Evolutionary conservation across 64 coral and sea anemone species (phyloP), one percentile per base, ranked within the genome.

Genomic region (Orbicella faveolata): DNA sequence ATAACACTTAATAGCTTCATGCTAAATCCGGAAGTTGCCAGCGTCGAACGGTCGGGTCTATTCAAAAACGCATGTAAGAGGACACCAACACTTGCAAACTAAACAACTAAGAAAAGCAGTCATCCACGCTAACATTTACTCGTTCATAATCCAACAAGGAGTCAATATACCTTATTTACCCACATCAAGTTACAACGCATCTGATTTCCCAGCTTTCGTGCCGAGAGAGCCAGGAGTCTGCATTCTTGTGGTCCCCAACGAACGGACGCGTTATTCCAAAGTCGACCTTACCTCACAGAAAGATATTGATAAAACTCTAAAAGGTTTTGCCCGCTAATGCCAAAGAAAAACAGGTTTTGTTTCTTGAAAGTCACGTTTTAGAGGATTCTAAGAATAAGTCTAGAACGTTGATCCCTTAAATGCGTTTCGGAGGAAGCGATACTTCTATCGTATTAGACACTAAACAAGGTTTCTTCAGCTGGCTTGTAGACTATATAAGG

Each of bases 311-410:
- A 33, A 85, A 52, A 85, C 65, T 21, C n/a, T 52, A 85, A 85
- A 85, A 52, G 65, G 82, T 85, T 85, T 85, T 85, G 68, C 44
- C 64, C 39, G 19, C 20, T 85, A 85, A 85, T 85, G 8, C 82
- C 7, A 72, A 85, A 73, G 67, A 85, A 85, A 72, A 85, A 85
- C 82, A 85, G 82, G 82, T 72, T 72, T 72, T 72, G 64, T 85
- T 66, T 85, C 82, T 23, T 72, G 63, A 63, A 72, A 36, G 2
- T 64, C 19, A 72, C 20, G 35, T 73, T 23, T 85, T 72, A 72
- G 82, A 20, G 82, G 82, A 85, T 85, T 85, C 82, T 52, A 54
- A 37, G 64, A 85, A 85, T 70, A 70, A 85, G 65, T 69, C 82
- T 68, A 85, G 65, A 36, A 72, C 23, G n/a, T 18, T 85, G 63